Conservation (phyloP, 2,797 vertebrate species). For the Cheirogaleus major region DNA sequence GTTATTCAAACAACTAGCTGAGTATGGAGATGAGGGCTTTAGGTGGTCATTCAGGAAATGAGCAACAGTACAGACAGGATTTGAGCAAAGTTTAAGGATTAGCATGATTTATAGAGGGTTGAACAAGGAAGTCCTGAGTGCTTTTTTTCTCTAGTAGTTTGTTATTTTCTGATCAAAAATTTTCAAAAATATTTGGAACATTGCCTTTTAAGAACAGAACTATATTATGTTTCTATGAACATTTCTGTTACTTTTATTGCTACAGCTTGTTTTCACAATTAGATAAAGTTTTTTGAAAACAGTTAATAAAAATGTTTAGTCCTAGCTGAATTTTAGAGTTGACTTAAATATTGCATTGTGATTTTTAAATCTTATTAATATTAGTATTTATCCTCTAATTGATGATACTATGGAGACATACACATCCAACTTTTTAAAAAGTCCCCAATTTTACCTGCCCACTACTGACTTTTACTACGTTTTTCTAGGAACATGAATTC, state of each 20-base stretch:
- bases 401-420: not conserved
- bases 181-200: not conserved
- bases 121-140: not conserved
- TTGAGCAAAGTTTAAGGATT: not conserved
- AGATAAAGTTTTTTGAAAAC: not conserved
- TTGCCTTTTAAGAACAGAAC: not conserved
- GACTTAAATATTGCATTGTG: not conserved
- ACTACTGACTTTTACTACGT: not conserved
- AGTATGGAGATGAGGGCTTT: not conserved
- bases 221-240: not conserved
- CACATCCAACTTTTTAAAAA: not conserved
- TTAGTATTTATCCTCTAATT: not conserved
- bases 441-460: not conserved
- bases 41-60: not conserved
- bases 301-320: not conserved
- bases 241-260: not conserved
- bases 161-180: not conserved
- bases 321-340: not conserved
- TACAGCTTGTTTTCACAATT: conserved; percentile 21
- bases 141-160: not conserved
- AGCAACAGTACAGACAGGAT: not conserved
- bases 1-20: not conserved
- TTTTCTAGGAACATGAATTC: not conserved
- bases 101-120: not conserved
- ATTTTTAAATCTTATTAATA: not conserved